Conservation (phyloP, 2,888 invertebrate genomes). For the Lepidonotus clava region DNA sequence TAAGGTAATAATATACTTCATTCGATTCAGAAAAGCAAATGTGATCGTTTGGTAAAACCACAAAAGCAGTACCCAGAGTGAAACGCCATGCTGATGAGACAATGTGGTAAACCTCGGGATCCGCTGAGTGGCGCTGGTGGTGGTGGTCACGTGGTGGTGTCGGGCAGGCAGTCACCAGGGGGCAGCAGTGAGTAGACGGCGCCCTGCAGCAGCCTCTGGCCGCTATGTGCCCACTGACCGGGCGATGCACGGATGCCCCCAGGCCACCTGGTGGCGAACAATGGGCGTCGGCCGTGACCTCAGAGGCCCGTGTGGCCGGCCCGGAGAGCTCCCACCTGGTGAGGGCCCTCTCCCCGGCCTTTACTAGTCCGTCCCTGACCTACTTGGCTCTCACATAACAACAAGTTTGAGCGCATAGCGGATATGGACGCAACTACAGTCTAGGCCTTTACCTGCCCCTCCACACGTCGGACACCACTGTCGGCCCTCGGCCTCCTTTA, state of each 20-base stretch:
- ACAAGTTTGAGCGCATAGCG: too few relatives aligned
- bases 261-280: conserved; percentile 28
- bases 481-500: too few relatives aligned
- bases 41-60: not conserved
- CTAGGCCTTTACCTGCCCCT: too few relatives aligned
- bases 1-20: too few relatives aligned
- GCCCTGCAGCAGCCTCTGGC: too few relatives aligned
- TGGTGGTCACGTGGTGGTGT: not conserved
- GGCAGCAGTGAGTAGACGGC: conserved; percentile 4
- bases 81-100: not conserved
- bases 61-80: not conserved
- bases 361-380: too few relatives aligned
- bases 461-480: too few relatives aligned
- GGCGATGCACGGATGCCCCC: conserved; percentile 24
- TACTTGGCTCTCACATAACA: too few relatives aligned
- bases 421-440: too few relatives aligned
- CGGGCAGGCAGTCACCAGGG: not conserved
- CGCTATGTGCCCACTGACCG: not conserved
- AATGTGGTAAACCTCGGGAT: not conserved
- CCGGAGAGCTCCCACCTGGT: too few relatives aligned
- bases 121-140: not conserved
- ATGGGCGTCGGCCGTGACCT: conserved; percentile 9
- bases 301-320: not conserved
- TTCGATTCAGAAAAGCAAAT: too few relatives aligned
- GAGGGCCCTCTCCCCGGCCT: too few relatives aligned